These are phyloP conservation scores for Ceratoteleas bidentatus DNA, from an alignment of 1,140 invertebrate species.

Conservation along the genomic window DNA sequence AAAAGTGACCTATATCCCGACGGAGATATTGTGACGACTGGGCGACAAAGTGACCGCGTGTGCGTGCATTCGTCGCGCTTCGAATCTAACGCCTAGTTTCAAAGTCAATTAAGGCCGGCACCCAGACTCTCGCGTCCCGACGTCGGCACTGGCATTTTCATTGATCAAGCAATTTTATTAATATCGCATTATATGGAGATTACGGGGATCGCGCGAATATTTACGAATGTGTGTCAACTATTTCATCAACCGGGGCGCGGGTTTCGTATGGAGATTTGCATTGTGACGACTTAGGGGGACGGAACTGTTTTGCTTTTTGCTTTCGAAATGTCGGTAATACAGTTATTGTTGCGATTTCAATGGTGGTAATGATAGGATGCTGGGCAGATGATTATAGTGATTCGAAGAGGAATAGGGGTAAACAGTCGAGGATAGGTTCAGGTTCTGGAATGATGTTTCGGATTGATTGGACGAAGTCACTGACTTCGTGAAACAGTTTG, in stretches of 20 bases:
- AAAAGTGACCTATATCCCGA: conserved; percentile 61
- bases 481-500: no score
- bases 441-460: no score
- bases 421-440: no score
- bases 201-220: conserved; percentile 21
- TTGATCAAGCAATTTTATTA: conserved; percentile 48
- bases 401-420: no score
- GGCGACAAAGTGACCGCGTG: conserved; percentile 21
- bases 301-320: no score
- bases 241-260: conserved; percentile 4
- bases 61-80: conserved; percentile 30
- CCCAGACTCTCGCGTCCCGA: conserved; percentile 11
- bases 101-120: conserved; percentile 57
- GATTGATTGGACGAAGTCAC: no score
- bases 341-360: no score
- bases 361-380: no score
- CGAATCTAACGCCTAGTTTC: conserved; percentile 50
- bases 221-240: conserved; percentile 38
- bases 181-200: conserved; percentile 30
- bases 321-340: no score
- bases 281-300: no score
- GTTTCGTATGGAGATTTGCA: no score
- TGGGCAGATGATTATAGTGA: no score
- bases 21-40: conserved; percentile 53
- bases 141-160: conserved; percentile 26